Percentiles rank a stretch among this genome's conserved stretches.
Evolutionary conservation across 2,113 vertebrate species (phyloP).

Genomic region (cattle (Bos taurus)): DNA sequence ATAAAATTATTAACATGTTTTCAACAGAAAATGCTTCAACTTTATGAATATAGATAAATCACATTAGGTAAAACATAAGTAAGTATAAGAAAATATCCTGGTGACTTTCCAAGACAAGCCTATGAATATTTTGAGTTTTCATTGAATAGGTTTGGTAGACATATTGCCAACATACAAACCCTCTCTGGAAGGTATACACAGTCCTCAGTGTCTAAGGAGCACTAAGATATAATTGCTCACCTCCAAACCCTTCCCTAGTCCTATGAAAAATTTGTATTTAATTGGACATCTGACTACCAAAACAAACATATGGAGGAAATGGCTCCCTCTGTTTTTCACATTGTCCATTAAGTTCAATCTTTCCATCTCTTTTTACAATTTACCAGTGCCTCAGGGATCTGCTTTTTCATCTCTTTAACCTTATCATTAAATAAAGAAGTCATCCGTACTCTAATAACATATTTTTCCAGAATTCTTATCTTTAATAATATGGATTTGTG

Average conservation of each 20-base stretch:
- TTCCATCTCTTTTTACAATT: neutral
- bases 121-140: conserved; percentile 13
- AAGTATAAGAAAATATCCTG: neutral
- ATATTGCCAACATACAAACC: neutral
- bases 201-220: neutral
- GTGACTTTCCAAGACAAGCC: neutral
- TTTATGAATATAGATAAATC: neutral
- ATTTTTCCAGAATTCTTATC: neutral
- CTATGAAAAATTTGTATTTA: neutral
- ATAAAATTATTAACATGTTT: neutral
- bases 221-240: neutral
- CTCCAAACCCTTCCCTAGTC: neutral
- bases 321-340: neutral
- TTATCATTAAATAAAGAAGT: neutral
- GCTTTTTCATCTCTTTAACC: neutral
- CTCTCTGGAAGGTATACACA: neutral
- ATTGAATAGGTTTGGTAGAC: neutral
- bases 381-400: neutral
- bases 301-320: neutral
- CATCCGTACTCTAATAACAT: neutral
- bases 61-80: neutral
- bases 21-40: neutral
- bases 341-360: neutral
- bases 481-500: neutral
- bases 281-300: neutral